Conservation (phyloP, 2,888 invertebrate genomes). For the Thymelicus sylvestris region DNA sequence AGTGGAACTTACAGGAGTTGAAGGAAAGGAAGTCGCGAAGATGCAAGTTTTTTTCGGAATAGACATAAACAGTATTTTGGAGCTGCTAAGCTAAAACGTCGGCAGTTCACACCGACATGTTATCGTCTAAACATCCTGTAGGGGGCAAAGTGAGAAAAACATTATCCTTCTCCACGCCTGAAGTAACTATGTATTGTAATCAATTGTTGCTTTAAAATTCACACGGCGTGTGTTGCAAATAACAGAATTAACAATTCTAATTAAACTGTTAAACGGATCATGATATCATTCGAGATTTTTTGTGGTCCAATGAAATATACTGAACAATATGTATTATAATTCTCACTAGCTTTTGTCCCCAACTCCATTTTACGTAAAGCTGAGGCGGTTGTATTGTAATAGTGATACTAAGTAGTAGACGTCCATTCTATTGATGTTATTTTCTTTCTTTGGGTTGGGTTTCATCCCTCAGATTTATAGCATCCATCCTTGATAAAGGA, state of each 20-base stretch:
- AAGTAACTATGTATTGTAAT: conserved; percentile 4
- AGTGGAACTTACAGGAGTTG: no score
- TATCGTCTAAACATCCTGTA: background rate
- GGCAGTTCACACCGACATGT: no score
- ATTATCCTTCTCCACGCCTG: background rate
- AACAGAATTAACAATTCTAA: conserved; percentile 32
- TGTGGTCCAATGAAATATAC: conserved; percentile 26
- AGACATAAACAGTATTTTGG: no score
- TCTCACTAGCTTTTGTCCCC: background rate
- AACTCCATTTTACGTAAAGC: background rate
- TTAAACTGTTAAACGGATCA: conserved; percentile 30
- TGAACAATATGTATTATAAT: conserved; percentile 31
- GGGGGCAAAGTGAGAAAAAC: background rate
- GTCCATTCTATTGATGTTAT: no score
- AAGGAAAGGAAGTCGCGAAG: no score
- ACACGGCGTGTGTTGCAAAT: conserved; percentile 19
- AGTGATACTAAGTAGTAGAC: no score
- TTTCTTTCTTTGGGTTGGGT: no score
- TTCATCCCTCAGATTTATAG: no score
- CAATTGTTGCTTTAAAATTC: conserved; percentile 10
- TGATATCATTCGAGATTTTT: conserved; percentile 32
- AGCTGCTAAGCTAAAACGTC: no score
- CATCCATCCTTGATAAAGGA: no score
- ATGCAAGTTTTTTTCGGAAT: no score
- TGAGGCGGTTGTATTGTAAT: no score